Conservation (phyloP, 2,888 invertebrate species). For the Chirona hameri region DNA sequence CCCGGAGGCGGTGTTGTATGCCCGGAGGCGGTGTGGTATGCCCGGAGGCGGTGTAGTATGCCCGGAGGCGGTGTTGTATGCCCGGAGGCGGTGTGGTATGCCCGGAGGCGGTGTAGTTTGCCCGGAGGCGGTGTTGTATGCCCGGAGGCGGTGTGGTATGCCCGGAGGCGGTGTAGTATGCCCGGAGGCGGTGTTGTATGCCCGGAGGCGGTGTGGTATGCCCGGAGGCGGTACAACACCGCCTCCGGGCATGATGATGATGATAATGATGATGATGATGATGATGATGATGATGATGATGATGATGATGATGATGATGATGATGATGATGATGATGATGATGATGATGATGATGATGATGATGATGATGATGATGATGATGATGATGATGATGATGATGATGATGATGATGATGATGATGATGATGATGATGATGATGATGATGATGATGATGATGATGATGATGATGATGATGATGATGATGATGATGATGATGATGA, state of each 20-base stretch:
- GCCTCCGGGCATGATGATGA: conserved; percentile 1
- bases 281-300: conserved; percentile 22
- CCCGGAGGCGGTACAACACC: too few relatives aligned
- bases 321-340: conserved; percentile 22
- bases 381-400: conserved; percentile 22
- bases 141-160: too few relatives aligned
- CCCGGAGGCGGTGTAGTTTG: too few relatives aligned
- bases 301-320: conserved; percentile 22
- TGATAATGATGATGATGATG: conserved; percentile 22
- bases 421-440: conserved; percentile 22
- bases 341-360: conserved; percentile 22
- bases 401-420: conserved; percentile 22
- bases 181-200: too few relatives aligned
- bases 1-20: too few relatives aligned
- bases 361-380: conserved; percentile 22
- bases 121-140: too few relatives aligned
- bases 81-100: too few relatives aligned
- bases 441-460: conserved; percentile 9
- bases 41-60: too few relatives aligned
- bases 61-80: too few relatives aligned
- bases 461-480: conserved; percentile 11
- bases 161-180: too few relatives aligned
- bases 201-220: too few relatives aligned
- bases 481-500: conserved; percentile 22
- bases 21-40: too few relatives aligned